Evolutionary conservation across 2,797 vertebrate genomes (phyloP).

Genomic region (Poecilia velifera): DNA sequence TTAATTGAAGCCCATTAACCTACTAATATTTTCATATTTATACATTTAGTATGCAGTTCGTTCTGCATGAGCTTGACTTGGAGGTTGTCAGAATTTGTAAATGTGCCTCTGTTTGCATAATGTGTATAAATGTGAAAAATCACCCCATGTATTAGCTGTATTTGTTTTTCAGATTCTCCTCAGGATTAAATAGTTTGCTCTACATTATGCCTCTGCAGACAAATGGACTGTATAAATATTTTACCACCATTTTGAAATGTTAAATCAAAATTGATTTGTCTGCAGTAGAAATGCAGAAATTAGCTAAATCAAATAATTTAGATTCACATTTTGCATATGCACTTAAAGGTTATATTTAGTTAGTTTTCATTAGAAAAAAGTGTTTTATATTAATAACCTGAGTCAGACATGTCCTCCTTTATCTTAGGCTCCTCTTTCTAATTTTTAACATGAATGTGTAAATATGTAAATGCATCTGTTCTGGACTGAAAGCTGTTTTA

Average conservation of each 20-base stretch:
- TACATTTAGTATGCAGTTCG: background rate
- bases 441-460: background rate
- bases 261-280: slow-evolving; percentile 4
- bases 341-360: background rate
- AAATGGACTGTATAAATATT: background rate
- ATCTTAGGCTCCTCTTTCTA: background rate
- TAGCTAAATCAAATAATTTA: background rate
- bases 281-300: slow-evolving; percentile 1
- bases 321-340: background rate
- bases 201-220: background rate
- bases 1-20: background rate
- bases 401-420: background rate
- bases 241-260: background rate
- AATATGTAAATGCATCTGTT: background rate
- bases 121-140: background rate
- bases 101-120: background rate
- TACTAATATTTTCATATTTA: background rate
- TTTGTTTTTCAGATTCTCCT: background rate
- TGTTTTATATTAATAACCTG: background rate
- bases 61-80: background rate
- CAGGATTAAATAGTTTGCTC: slow-evolving; percentile 4
- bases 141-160: background rate
- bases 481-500: background rate
- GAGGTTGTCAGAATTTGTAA: background rate
- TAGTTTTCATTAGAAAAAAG: background rate